Conservation (phyloP, 1,140 invertebrate genomes). For the Penaeus japonicus region DNA sequence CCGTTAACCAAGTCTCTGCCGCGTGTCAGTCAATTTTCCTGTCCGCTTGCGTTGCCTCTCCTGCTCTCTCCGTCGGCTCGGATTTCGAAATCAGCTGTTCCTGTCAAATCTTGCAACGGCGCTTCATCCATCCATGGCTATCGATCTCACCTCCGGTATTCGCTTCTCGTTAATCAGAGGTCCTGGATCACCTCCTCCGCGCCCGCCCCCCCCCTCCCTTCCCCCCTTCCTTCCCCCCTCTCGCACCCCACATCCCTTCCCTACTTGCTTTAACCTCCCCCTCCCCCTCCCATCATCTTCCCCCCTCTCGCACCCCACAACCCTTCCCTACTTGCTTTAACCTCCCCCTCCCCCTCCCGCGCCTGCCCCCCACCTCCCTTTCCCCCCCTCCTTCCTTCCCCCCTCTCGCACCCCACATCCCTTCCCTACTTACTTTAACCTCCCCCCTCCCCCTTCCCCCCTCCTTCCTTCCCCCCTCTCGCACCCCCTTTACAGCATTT, state of each 20-base stretch:
- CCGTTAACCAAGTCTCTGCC: too few relatives aligned
- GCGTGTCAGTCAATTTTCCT: background rate
- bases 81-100: too few relatives aligned
- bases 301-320: too few relatives aligned
- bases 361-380: background rate
- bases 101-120: background rate
- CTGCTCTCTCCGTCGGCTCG: background rate
- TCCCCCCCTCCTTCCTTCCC: background rate
- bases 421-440: background rate
- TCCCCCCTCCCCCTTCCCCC: background rate
- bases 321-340: too few relatives aligned
- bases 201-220: background rate
- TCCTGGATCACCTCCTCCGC: background rate
- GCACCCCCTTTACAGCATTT: background rate
- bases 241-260: background rate
- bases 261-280: too few relatives aligned
- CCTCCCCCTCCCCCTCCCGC: background rate
- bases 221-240: background rate
- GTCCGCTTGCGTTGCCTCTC: background rate
- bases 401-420: background rate
- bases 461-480: background rate
- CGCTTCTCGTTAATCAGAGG: background rate
- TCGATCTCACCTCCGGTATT: background rate
- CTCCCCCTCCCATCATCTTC: too few relatives aligned
- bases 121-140: background rate